These are phyloP conservation scores for Melinaea marsaeus DNA, from an alignment of 2,888 invertebrate species.

Conservation along the genomic window DNA sequence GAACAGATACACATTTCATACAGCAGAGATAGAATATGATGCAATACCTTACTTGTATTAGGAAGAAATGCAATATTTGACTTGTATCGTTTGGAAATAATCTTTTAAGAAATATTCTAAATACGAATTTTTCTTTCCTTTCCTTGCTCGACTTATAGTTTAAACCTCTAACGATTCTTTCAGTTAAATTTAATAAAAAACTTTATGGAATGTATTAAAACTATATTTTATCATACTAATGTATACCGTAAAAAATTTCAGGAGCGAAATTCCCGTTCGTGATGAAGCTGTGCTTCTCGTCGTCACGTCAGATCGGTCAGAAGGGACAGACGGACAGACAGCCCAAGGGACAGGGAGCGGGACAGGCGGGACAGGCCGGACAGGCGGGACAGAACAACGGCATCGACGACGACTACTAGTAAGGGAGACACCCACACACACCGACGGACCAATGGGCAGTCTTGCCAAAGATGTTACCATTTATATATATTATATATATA, in stretches of 20 bases:
- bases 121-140: no score
- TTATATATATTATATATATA: slow-evolving; percentile 19
- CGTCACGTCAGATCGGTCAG: slow-evolving; percentile 77
- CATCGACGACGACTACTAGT: slow-evolving; percentile 70
- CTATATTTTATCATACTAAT: not conserved
- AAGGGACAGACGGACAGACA: slow-evolving; percentile 56
- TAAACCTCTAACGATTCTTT: no score
- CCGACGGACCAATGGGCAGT: slow-evolving; percentile 1
- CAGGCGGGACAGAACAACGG: slow-evolving; percentile 61
- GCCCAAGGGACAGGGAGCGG: slow-evolving; percentile 43
- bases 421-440: slow-evolving; percentile 39
- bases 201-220: not conserved
- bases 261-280: slow-evolving; percentile 99
- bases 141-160: no score
- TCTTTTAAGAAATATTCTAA: no score
- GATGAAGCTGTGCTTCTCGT: slow-evolving; percentile 98
- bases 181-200: no score
- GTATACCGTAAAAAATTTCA: slow-evolving; percentile 63
- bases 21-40: no score
- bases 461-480: not conserved
- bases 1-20: no score
- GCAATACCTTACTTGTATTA: no score
- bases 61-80: no score
- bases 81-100: no score
- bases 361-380: slow-evolving; percentile 49